Conservation (phyloP, 1,140 invertebrate species). For the Teleopsis dalmanni region DNA sequence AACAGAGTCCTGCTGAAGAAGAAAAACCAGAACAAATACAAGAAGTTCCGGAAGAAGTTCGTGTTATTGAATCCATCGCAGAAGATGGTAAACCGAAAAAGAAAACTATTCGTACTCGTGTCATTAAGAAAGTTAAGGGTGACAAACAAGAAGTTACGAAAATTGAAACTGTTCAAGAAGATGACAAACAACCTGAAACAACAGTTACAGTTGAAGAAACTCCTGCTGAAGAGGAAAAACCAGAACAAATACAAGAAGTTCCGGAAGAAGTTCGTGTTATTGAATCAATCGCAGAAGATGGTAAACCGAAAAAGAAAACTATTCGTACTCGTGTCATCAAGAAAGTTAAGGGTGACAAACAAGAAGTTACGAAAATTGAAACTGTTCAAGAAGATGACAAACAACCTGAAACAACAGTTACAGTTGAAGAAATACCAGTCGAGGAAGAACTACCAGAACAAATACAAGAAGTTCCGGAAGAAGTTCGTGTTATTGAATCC, state of each 20-base stretch:
- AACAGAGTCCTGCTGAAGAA: constrained; percentile 11
- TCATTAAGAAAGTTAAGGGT: constrained; percentile 26
- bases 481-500: constrained; percentile 35
- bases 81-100: constrained; percentile 34
- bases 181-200: constrained; percentile 17
- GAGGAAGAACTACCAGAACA: constrained; percentile 10
- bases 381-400: constrained; percentile 19
- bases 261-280: constrained; percentile 15
- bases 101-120: constrained; percentile 36
- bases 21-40: constrained; percentile 28
- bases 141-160: constrained; percentile 18
- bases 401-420: constrained; percentile 14
- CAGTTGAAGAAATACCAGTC: constrained; percentile 16
- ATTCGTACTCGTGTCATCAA: constrained; percentile 16
- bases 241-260: constrained; percentile 13
- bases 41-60: constrained; percentile 44
- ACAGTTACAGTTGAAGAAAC: constrained; percentile 15
- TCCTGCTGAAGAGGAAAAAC: constrained; percentile 11
- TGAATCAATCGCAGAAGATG: constrained; percentile 14
- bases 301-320: constrained; percentile 14
- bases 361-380: constrained; percentile 18
- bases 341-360: constrained; percentile 16
- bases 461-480: constrained; percentile 19
- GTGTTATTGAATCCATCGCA: constrained; percentile 43
- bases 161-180: constrained; percentile 18